phyloP scores from a whole-genome alignment of 1,140 invertebrate species.

The Ceratosolen fusciceps region DNA sequence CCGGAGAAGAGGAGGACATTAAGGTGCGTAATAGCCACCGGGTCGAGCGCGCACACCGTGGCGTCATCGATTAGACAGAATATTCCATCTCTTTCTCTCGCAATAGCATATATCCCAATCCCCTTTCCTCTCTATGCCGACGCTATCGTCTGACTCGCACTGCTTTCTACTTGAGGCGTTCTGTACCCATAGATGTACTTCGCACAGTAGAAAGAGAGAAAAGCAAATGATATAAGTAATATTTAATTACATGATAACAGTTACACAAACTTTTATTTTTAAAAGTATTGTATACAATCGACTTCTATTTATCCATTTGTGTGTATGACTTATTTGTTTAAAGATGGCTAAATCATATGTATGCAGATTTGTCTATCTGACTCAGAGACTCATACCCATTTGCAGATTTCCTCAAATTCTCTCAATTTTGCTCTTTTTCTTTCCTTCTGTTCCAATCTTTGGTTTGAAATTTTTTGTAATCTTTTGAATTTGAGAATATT shows the following conservation, averaged over 20 bases:
- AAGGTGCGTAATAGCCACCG: constrained; percentile 72
- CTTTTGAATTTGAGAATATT: no score
- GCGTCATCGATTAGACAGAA: constrained; percentile 72
- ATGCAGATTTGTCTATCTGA: not conserved
- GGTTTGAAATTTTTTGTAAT: no score
- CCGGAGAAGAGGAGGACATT: constrained; percentile 66
- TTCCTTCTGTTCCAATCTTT: no score
- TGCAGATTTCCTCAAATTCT: no score
- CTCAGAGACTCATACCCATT: not conserved
- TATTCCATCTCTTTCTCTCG: constrained; percentile 57
- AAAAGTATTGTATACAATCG: no score
- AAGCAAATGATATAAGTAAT: constrained; percentile 64
- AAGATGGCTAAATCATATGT: not conserved
- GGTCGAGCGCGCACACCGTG: constrained; percentile 70
- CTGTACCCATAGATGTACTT: not conserved
- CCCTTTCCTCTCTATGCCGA: not conserved
- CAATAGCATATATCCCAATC: constrained; percentile 44
- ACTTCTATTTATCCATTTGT: not conserved
- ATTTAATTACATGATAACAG: constrained; percentile 68
- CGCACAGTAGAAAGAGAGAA: constrained; percentile 20
- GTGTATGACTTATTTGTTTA: not conserved
- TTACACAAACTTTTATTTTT: constrained; percentile 65
- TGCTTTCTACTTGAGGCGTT: constrained; percentile 9
- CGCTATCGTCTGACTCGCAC: constrained; percentile 24
- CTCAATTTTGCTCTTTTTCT: no score